Conservation (phyloP, 2,113 vertebrate species). For the Gymnobelideus leadbeateri region DNA sequence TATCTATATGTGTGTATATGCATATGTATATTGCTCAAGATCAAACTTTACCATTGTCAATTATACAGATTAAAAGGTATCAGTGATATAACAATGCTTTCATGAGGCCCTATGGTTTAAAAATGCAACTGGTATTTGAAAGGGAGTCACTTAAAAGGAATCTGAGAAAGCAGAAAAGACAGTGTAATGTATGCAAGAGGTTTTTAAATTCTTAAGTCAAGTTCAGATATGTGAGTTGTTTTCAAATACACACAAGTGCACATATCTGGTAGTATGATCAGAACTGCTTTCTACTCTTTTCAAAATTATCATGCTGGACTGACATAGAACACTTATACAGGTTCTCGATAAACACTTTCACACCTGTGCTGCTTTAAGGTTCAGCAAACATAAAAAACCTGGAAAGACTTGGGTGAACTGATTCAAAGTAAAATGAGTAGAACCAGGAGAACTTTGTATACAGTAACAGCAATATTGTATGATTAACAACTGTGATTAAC, state of each 20-base stretch:
- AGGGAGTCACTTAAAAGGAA: slow-evolving; percentile 13
- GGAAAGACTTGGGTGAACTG: too few relatives aligned
- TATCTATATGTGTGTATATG: background rate
- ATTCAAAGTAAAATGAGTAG: too few relatives aligned
- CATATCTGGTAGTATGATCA: background rate
- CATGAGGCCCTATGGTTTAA: background rate
- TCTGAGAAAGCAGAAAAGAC: background rate
- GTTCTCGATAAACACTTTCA: background rate
- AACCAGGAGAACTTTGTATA: too few relatives aligned
- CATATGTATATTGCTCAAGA: slow-evolving; percentile 3
- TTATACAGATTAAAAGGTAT: slow-evolving; percentile 27
- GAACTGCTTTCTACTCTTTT: background rate
- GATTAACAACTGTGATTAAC: too few relatives aligned
- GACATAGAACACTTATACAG: background rate
- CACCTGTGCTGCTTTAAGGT: background rate
- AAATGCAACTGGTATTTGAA: background rate
- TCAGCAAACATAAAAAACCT: too few relatives aligned
- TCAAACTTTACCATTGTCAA: slow-evolving; percentile 8
- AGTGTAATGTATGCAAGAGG: background rate
- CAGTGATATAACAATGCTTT: background rate
- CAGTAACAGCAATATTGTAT: too few relatives aligned
- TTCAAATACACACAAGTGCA: background rate
- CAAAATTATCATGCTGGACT: background rate
- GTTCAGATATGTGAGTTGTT: background rate
- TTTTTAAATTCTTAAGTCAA: background rate